Evolutionary conservation across 1,140 invertebrate species (phyloP), one percentile per base, ranked within the genome.

Genomic region (Plectrocnemia conspersa): DNA sequence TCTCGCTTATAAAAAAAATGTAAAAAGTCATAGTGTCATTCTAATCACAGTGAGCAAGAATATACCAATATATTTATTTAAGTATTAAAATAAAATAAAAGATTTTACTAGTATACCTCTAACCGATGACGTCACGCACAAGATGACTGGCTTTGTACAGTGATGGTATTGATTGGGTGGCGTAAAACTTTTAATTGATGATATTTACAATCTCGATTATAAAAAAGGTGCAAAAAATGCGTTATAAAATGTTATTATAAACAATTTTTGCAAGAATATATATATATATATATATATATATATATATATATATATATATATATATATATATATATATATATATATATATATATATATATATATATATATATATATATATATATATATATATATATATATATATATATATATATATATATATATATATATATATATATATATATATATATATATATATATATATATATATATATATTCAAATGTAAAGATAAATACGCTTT

Each of bases 251-350:
- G 18, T 41, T 11, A 11, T 18, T 18, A 42, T 42, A 42, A 19
- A 13, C 22, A 42, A 21, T 5, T n/a, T 23, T 19, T 42, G 11
- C 11, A 21, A 9, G 22, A 19, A 23, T 42, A 21, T 42, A 42
- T 23, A 18, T 21, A 21, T 42, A 23, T 42, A 21, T 18, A 42
- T 42, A 42, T 42, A 21, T 21, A 21, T 42, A 42, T 23, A 42
- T 42, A 23, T 23, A 36, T 18, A 42, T 18, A 42, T 42, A 42
- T 42, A 42, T 42, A 42, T 42, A 42, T 42, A 42, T 23, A 42
- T 42, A 42, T 42, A 42, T 42, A 42, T 42, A 42, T 42, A 32
- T 13, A 36, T 36, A 38, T 5, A 50, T 50, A 50, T 50, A 24
- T 22, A 50, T 36, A 38, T 38, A 38, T 38, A 50, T 33, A 48